A percentile compares a stretch with the other conserved stretches of the same genome.
phyloP scores from a whole-genome alignment of 2,888 invertebrate species.

The Temnothorax rugatulus region DNA sequence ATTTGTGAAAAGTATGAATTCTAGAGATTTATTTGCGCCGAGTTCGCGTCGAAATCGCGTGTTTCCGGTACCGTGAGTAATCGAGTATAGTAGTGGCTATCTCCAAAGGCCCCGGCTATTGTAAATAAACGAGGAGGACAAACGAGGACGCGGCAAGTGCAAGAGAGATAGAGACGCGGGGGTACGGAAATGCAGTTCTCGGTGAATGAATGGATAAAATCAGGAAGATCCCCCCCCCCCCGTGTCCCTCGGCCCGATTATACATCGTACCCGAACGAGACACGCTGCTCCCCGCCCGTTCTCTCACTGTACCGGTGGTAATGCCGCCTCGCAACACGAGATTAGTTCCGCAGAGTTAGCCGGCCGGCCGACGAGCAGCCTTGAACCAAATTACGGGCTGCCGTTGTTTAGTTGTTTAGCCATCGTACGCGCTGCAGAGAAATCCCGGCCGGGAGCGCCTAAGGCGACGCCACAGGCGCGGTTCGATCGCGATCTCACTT shows the following conservation, averaged over 20 bases:
- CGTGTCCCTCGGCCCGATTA: slow-evolving; percentile 5
- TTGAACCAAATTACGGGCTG: slow-evolving; percentile 78
- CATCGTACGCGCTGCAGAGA: slow-evolving; percentile 63
- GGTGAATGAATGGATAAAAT: slow-evolving; percentile 58
- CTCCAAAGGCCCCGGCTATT: slow-evolving; percentile 18
- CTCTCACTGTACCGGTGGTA: slow-evolving; percentile 39
- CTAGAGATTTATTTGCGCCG: neutral
- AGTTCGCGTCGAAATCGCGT: slow-evolving; percentile 7
- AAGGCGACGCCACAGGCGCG: slow-evolving; percentile 28
- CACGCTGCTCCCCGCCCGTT: slow-evolving; percentile 6
- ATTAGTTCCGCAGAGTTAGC: slow-evolving; percentile 71
- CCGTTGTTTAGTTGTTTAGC: slow-evolving; percentile 80
- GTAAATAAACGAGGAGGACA: slow-evolving; percentile 40
- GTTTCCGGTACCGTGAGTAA: neutral
- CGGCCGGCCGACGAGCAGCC: slow-evolving; percentile 66
- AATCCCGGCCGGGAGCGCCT: slow-evolving; percentile 51
- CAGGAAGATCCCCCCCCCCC: slow-evolving; percentile 50
- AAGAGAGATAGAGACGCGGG: slow-evolving; percentile 42
- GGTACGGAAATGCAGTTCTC: slow-evolving; percentile 50
- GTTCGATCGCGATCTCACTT: slow-evolving; percentile 28
- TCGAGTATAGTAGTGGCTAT: slow-evolving; percentile 5
- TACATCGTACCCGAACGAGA: slow-evolving; percentile 39
- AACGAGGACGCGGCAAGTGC: slow-evolving; percentile 54
- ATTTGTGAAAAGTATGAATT: slow-evolving; percentile 1
- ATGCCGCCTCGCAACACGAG: slow-evolving; percentile 67